Conservation (phyloP, 1,140 invertebrate species). For the Aphis craccivora region DNA sequence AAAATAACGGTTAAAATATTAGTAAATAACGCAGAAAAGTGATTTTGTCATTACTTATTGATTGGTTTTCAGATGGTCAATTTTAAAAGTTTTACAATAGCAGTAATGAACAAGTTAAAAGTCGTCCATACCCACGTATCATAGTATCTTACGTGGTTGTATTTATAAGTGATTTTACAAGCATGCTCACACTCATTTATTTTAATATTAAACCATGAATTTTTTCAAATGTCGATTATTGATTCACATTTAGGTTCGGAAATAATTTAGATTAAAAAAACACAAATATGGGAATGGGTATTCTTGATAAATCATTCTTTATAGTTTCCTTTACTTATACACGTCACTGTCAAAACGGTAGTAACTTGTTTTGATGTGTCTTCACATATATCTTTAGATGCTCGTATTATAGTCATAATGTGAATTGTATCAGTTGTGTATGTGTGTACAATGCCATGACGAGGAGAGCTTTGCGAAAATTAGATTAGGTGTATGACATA, state of each 20-base stretch:
- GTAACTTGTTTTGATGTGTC: not conserved
- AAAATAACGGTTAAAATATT: not conserved
- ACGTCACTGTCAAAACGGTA: not conserved
- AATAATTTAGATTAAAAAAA: not conserved
- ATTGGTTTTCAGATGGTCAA: not conserved
- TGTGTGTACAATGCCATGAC: not conserved
- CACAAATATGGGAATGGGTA: not conserved
- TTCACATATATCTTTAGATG: not conserved
- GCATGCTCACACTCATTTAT: not conserved
- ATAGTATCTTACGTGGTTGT: not conserved
- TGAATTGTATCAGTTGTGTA: not conserved
- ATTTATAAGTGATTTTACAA: not conserved
- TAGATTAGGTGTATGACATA: slow-evolving; percentile 23
- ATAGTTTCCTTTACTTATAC: not conserved
- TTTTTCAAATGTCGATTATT: not conserved
- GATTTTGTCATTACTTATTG: not conserved
- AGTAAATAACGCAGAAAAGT: not conserved
- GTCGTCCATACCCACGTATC: not conserved
- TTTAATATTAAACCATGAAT: not conserved
- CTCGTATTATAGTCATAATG: not conserved
- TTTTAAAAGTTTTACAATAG: not conserved
- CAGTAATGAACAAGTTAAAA: not conserved
- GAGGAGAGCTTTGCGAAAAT: not conserved
- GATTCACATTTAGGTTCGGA: not conserved
- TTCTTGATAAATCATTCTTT: not conserved